Base-by-base conservation (phyloP, 2,888 invertebrate genomes). In the Harpalus rubripes region DNA sequence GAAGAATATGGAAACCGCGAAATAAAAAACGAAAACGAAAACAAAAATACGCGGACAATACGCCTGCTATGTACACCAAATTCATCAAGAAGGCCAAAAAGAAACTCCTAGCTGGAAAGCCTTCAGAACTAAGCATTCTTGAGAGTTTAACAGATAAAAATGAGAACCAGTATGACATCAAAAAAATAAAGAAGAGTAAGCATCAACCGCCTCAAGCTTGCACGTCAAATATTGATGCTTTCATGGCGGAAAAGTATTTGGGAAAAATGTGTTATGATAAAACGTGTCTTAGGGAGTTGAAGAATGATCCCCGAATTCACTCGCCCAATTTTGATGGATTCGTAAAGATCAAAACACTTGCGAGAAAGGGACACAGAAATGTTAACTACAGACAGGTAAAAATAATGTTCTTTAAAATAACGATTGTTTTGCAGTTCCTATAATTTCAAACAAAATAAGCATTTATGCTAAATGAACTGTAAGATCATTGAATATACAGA, bases 221-320 rank as follows among this genome's bases (percentile, higher is more conserved):
- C 85, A 91, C 91, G 0, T 89, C 88, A 0, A 91, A 91, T 63
- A 90, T 91, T 18, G 88, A 90, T 81, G 90, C 91, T 84, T 90
- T 91, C 32, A 90, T 92, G 88, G 91, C 91, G 0, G 90, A 90
- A 81, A 90, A 90, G 82, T 92, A 92, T 87, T 88, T 93, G 61
- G 91, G 91, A 32, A 87, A 87, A 3, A 88, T 93, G 88, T 90
- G 90, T 56, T 86, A 87, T 65, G 93, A 93, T 85, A 92, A 91
- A 86, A 87, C 90, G 18, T 92, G 92, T 86, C 86, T 92, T 52
- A 89, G 91, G 72, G 86, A 89, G 10, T 81, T 92, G 22, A 88
- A 89, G 59, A 86, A 88, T 0, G 88, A 89, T 83, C 88, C 89
- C 0, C 90, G 90, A 7, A 88, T 90, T 0, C 85, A 84, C 5